These are phyloP conservation scores for Hyles vespertilio DNA, from an alignment of 1,140 invertebrate genomes.

Conservation along the genomic window DNA sequence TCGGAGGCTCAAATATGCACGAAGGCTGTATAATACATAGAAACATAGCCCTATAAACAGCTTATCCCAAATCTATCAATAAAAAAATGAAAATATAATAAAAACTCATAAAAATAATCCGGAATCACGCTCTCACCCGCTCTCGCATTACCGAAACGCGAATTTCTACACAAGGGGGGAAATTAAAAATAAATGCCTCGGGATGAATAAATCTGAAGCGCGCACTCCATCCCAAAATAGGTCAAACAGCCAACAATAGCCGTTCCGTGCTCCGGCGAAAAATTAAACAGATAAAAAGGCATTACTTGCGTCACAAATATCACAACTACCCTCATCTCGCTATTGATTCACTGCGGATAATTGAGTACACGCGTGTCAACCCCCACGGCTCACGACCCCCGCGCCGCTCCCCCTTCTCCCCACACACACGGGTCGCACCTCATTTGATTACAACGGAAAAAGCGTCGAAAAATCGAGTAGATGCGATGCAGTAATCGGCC, in stretches of 20 bases:
- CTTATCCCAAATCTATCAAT: too few species aligned
- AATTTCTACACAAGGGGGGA: too few species aligned
- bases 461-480: constrained; percentile 72
- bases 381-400: constrained; percentile 18
- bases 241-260: constrained; percentile 20
- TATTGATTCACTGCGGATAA: constrained; percentile 74
- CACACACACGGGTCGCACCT: constrained; percentile 54
- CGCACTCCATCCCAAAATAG: constrained; percentile 19
- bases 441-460: constrained; percentile 75
- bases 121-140: too few species aligned
- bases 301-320: constrained; percentile 48
- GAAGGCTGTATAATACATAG: too few species aligned
- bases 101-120: too few species aligned
- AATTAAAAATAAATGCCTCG: too few species aligned
- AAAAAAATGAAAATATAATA: too few species aligned
- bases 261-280: constrained; percentile 1
- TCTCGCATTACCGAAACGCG: too few species aligned
- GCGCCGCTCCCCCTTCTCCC: constrained; percentile 23
- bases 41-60: too few species aligned
- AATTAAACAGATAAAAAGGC: constrained; percentile 60
- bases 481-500: constrained; percentile 64
- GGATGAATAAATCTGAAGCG: too few species aligned
- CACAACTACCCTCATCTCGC: constrained; percentile 70
- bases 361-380: constrained; percentile 71
- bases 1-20: too few species aligned